phyloP scores from a whole-genome alignment of 2,797 vertebrate species.

The Staurois parvus region DNA sequence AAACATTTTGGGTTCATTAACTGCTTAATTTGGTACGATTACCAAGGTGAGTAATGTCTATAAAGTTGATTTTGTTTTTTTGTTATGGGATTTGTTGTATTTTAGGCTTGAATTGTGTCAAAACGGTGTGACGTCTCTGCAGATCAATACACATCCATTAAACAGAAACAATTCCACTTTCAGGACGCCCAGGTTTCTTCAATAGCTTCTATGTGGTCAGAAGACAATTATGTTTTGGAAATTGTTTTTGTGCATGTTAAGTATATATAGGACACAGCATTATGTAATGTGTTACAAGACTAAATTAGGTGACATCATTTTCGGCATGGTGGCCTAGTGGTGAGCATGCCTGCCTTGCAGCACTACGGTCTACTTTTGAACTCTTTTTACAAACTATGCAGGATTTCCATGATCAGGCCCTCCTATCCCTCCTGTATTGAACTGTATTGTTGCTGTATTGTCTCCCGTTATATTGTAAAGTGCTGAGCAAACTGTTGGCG shows the following conservation, averaged over 20 bases:
- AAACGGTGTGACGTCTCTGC: not conserved
- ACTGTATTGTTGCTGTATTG: too few species aligned
- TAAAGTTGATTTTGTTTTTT: not conserved
- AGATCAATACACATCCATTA: not conserved
- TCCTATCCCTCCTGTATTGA: too few species aligned
- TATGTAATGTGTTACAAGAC: not conserved
- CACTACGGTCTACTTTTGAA: not conserved
- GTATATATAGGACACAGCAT: not conserved
- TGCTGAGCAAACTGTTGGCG: too few species aligned
- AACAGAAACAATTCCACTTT: not conserved
- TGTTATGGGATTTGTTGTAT: not conserved
- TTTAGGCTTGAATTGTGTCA: not conserved
- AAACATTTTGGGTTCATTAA: constrained; percentile 14
- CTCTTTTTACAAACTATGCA: too few species aligned
- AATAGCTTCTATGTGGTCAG: not conserved
- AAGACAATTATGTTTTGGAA: not conserved
- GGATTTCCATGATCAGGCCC: too few species aligned
- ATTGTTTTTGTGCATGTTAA: not conserved
- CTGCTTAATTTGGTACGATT: not conserved
- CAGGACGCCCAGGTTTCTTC: not conserved
- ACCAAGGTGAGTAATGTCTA: not conserved
- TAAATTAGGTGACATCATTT: not conserved
- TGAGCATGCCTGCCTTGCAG: not conserved
- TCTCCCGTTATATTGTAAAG: too few species aligned
- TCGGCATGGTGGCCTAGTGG: not conserved